Evolutionary conservation across 2,888 invertebrate species (phyloP), one percentile per base, ranked within the genome.

Genomic region (Acleris sparsana): DNA sequence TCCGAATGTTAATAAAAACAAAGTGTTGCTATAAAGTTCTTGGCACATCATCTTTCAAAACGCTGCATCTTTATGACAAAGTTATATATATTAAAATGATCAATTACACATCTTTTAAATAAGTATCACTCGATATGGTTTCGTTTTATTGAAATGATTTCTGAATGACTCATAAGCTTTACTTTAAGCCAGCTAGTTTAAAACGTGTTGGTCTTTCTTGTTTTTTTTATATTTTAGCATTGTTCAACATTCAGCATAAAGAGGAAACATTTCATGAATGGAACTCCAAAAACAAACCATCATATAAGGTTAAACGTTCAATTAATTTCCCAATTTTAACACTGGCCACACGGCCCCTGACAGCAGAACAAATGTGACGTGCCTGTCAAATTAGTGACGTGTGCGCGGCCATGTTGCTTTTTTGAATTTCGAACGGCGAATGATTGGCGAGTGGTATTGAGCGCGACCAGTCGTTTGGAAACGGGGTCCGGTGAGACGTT

Each of bases 331-430:
- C 74, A 73, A 73, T 78, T 77, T 77, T 74, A 76, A 71, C 73
- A 72, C 64, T 70, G 75, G 71, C 71, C 73, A 71, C 65, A 66
- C 62, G 60, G 69, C 73, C 70, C 71, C 73, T 71, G 81, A 81
- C 84, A 80, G 79, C 85, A 82, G 81, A 82, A 80, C 83, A 86
- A 85, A 86, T 88, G 85, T 86, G 85, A 89, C 86, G 87, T 88
- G 86, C 84, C 79, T 84, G 87, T 89, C 89, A 89, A 86, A 91
- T 90, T 90, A 89, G 86, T 86, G 80, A 90, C 85, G 87, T 86
- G 76, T 46, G 75, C 82, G 80, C 83, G 74, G 78, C 82, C 87
- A 86, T 89, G 87, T 86, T 86, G 85, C 81, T 83, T 89, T 89
- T 90, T 89, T 83, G 85, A 88, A 88, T 85, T 88, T 85, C 78